These are phyloP conservation scores for Dromas ardeola DNA, from an alignment of 2,113 vertebrate genomes.

Conservation along the genomic window DNA sequence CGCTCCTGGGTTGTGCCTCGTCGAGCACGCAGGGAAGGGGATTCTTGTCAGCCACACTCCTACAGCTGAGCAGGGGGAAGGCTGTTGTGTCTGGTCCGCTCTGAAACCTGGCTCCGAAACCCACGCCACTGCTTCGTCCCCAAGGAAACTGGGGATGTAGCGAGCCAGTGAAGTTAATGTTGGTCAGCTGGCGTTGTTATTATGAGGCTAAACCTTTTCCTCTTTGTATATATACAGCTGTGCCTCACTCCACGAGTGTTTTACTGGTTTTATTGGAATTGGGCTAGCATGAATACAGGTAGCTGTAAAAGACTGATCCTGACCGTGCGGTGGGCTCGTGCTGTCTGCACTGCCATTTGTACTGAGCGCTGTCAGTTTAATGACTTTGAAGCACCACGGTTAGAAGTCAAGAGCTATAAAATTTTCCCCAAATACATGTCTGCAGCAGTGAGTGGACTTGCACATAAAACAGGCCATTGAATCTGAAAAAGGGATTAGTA, in stretches of 20 bases:
- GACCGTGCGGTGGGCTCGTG: neutral
- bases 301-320: neutral
- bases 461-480: neutral
- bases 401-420: neutral
- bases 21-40: neutral
- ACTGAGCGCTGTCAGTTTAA: neutral
- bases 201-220: neutral
- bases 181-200: neutral
- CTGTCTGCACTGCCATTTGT: neutral
- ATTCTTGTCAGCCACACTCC: accelerated
- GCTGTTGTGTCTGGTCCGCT: neutral
- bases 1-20: neutral
- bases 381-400: neutral
- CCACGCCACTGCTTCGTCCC: neutral
- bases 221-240: neutral
- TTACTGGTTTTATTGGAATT: neutral
- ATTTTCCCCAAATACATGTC: neutral
- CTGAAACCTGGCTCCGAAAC: neutral
- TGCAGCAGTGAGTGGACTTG: neutral
- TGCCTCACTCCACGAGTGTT: neutral
- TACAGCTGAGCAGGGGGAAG: neutral
- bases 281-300: neutral
- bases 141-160: neutral
- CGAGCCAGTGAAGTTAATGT: neutral
- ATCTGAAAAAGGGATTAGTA: neutral